These are phyloP conservation scores for Myrmecophaga tridactyla DNA, from an alignment of 2,113 vertebrate species.

Conservation along the genomic window DNA sequence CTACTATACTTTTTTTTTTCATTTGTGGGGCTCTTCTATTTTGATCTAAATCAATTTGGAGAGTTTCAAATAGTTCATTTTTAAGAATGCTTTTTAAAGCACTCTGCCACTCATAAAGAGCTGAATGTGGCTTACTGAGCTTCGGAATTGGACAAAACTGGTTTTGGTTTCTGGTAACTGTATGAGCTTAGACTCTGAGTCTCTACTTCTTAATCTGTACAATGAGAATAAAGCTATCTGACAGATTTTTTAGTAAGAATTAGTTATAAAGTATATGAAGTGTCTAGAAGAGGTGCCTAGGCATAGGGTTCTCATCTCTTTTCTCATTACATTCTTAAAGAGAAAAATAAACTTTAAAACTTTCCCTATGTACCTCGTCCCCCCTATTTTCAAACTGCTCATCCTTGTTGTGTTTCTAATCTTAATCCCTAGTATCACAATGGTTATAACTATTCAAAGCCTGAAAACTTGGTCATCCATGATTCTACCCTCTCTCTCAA, in stretches of 20 bases:
- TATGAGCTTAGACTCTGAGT: background rate
- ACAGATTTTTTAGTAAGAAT: background rate
- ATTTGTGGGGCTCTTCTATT: background rate
- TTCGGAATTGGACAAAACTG: background rate
- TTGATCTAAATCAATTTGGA: background rate
- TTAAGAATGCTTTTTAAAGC: background rate
- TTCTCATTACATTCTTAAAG: background rate
- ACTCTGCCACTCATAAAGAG: background rate
- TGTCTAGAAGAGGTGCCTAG: background rate
- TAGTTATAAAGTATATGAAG: background rate
- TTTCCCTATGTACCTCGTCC: background rate
- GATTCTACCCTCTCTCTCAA: background rate
- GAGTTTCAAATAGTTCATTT: constrained; percentile 27
- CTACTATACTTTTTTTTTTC: background rate
- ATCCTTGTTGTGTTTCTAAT: background rate
- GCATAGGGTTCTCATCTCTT: background rate
- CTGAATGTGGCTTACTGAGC: background rate
- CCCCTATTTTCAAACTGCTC: background rate
- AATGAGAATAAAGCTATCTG: background rate
- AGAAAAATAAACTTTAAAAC: constrained; percentile 7
- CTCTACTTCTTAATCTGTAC: background rate
- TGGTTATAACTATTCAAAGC: background rate
- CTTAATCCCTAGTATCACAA: background rate
- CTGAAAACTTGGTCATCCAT: background rate
- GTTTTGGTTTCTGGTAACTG: background rate